Evolutionary conservation across 2,888 invertebrate species (phyloP).

Genomic region (Muschampia plurimacula): DNA sequence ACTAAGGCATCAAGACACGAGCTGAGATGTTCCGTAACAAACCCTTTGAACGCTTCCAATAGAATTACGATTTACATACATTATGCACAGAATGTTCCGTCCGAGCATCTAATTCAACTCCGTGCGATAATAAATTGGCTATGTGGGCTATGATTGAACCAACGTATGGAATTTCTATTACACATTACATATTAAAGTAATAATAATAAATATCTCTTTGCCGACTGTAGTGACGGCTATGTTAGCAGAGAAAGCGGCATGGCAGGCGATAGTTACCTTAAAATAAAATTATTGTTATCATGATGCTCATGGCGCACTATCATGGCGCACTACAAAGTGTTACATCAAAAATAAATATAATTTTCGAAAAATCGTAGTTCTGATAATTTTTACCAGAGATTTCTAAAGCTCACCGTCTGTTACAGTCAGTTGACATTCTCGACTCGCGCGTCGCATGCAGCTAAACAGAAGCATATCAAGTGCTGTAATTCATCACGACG

Average conservation of each 20-base stretch:
- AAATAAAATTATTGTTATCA: no score
- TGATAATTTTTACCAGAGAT: no score
- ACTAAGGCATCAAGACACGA: slow-evolving; percentile 25
- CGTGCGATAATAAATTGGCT: slow-evolving; percentile 25
- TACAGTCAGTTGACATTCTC: slow-evolving; percentile 22
- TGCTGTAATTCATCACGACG: slow-evolving; percentile 73
- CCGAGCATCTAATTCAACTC: slow-evolving; percentile 22
- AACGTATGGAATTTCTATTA: not conserved
- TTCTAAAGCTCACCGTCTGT: no score
- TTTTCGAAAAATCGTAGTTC: no score
- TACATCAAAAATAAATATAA: no score
- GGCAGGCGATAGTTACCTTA: no score
- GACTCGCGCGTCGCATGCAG: slow-evolving; percentile 3
- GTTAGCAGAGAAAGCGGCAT: no score
- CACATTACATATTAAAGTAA: not conserved
- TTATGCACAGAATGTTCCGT: slow-evolving; percentile 14
- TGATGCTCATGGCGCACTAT: no score
- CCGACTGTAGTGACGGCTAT: no score
- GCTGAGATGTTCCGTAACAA: slow-evolving; percentile 17
- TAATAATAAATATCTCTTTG: no score
- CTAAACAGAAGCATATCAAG: slow-evolving; percentile 31
- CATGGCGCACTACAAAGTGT: no score
- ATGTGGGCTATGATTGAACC: not conserved
- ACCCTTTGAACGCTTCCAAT: slow-evolving; percentile 27
- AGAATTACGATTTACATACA: slow-evolving; percentile 25